phyloP scores from a whole-genome alignment of 1,140 invertebrate species.

The Ostrea denselamellosa region DNA sequence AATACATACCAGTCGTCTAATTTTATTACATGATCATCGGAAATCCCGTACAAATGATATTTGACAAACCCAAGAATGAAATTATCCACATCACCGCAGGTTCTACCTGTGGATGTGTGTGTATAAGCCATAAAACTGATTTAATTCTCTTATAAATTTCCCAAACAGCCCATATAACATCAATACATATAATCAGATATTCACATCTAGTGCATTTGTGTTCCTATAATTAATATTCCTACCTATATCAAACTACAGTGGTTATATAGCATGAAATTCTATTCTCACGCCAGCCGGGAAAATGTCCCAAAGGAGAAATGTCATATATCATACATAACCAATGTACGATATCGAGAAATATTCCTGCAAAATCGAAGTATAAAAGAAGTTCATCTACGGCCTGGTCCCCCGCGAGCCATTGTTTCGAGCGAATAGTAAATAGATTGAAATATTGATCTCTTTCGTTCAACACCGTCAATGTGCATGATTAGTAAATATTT shows the following conservation, averaged over 20 bases:
- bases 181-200: neutral
- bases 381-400: neutral
- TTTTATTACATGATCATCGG: neutral
- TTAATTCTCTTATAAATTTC: neutral
- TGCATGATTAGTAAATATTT: neutral
- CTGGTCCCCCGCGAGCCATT: neutral
- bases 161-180: neutral
- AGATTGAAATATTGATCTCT: slow-evolving; percentile 30
- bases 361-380: neutral
- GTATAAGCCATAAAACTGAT: neutral
- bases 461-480: neutral
- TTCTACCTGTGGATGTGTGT: neutral
- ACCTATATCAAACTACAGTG: neutral
- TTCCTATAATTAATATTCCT: neutral
- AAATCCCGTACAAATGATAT: neutral
- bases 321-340: slow-evolving; percentile 26
- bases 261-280: neutral
- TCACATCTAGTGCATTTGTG: neutral
- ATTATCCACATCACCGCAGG: neutral
- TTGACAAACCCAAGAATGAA: neutral
- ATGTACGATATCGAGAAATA: neutral
- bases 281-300: neutral
- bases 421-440: slow-evolving; percentile 22
- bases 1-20: too few species aligned
- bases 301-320: neutral